Evolutionary conservation across 2,113 vertebrate genomes (phyloP), one percentile per base, ranked within the genome.

Genomic region (Thymallus thymallus): DNA sequence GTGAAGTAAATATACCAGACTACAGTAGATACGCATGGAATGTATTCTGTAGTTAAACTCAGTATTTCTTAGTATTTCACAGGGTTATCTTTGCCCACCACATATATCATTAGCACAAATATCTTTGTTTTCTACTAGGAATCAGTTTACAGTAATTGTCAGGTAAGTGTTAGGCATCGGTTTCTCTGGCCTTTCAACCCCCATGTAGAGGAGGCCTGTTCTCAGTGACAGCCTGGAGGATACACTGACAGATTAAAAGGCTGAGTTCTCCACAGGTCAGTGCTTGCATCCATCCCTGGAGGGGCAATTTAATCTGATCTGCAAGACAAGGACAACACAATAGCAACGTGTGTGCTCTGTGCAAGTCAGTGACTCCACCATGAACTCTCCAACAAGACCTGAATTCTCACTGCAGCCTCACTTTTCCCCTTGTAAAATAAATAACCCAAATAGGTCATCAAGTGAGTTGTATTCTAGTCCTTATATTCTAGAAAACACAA

Each of bases 261-360:
- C 9, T 55, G 51, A 55, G 18, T 20, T 55, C 51, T 55, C 51
- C 51, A 55, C 51, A 55, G 51, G 51, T 55, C 51, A 55, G 51
- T 55, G 51, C 51, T 55, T 55, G 20, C 51, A 55, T 55, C 16
- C 51, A 55, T 55, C 16, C 18, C 51, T 20, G 51, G 51, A 1
- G 4, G 18, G 6, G 51, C 51, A 55, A 55, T 55, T 55, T 20
- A 55, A 55, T 80, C 80, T 76, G 82, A 82, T 80, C 79, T 78
- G 74, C 70, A 56, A 62, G 66, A 70, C 30, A 62, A 30, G 67
- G 24, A 55, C 13, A 24, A 68, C 68, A 74, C 77, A 85, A 79
- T 86, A 73, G 74, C 64, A 1, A 1, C 6, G 29, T 48, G 61
- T 68, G 68, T 29, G 55, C 75, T 45, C 16, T 71, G 51, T 71